Evolutionary conservation across 2,888 invertebrate species (phyloP).

Genomic region (Andricus curvator): DNA sequence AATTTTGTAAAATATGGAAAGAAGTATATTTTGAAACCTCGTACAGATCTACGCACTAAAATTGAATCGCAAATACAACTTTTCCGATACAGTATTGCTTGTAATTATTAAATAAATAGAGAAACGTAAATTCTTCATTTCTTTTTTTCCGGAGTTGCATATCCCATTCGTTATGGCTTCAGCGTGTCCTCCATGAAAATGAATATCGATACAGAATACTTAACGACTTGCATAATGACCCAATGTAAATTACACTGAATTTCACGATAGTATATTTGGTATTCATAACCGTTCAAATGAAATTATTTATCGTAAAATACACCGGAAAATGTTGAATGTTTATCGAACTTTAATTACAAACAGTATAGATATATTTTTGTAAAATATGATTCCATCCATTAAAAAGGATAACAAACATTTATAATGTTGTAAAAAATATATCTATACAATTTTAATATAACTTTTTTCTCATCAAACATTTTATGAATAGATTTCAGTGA

Average conservation of each 20-base stretch:
- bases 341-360: background rate
- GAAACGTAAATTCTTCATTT: background rate
- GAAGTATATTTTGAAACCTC: background rate
- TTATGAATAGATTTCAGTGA: background rate
- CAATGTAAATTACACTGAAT: conserved; percentile 50
- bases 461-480: background rate
- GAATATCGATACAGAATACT: conserved; percentile 57
- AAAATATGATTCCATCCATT: no score
- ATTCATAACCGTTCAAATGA: conserved; percentile 50
- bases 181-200: conserved; percentile 39
- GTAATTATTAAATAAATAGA: background rate
- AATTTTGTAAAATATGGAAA: no score
- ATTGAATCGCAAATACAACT: background rate
- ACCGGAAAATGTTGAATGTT: background rate
- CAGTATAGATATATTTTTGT: no score
- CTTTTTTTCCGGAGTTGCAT: background rate
- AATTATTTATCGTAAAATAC: conserved; percentile 44
- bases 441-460: no score
- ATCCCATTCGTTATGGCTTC: background rate
- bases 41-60: background rate
- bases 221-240: conserved; percentile 57
- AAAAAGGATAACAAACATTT: no score
- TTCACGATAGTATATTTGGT: conserved; percentile 45
- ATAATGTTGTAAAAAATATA: no score
- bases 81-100: background rate